These are phyloP conservation scores for Toxotes jaculatrix DNA, from an alignment of 2,113 vertebrate genomes.

Conservation along the genomic window DNA sequence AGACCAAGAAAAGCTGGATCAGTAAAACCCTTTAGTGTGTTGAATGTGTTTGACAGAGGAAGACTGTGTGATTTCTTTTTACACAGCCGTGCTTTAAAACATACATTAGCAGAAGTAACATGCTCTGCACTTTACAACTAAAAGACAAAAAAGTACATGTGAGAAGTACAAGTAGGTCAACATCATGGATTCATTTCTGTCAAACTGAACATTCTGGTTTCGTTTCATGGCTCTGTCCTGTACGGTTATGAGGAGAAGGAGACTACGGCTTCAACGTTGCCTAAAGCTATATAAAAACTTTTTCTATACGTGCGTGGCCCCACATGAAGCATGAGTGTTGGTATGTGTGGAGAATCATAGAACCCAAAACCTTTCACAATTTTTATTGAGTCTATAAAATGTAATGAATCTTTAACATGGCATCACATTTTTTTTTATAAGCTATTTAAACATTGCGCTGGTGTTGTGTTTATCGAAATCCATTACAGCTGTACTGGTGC, in stretches of 20 bases:
- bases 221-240: slow-evolving; percentile 30
- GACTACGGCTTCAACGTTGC: slow-evolving; percentile 13
- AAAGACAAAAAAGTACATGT: background rate
- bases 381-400: slow-evolving; percentile 76
- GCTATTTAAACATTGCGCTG: slow-evolving; percentile 36
- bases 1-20: background rate
- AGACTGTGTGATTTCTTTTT: background rate
- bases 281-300: slow-evolving; percentile 47
- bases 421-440: slow-evolving; percentile 35
- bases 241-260: slow-evolving; percentile 25
- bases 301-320: slow-evolving; percentile 32
- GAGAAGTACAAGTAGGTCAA: slow-evolving; percentile 7
- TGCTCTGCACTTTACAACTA: background rate
- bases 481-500: slow-evolving; percentile 47
- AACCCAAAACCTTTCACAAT: slow-evolving; percentile 36
- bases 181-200: slow-evolving; percentile 50
- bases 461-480: slow-evolving; percentile 52
- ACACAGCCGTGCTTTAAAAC: background rate
- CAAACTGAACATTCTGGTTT: slow-evolving; percentile 30
- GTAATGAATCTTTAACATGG: slow-evolving; percentile 67
- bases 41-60: background rate
- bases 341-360: slow-evolving; percentile 44
- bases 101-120: background rate
- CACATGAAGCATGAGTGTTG: slow-evolving; percentile 33
- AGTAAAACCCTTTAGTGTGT: background rate